Evolutionary conservation across 2,888 invertebrate species (phyloP).

Genomic region (Drosophila suboccidentalis): DNA sequence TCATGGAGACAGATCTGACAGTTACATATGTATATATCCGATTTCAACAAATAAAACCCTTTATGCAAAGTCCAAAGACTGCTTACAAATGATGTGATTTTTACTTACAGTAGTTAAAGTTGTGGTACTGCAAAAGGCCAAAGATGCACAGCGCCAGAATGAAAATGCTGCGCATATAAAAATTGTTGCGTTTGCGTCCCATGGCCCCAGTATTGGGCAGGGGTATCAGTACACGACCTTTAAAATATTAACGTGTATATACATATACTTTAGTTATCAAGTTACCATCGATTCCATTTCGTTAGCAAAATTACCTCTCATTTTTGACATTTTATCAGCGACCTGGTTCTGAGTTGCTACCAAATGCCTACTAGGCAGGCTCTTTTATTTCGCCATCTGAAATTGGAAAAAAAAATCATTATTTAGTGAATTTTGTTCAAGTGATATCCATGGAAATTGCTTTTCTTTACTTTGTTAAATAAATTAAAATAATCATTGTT

Average conservation of each 20-base stretch:
- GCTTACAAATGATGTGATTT: not conserved
- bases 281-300: not conserved
- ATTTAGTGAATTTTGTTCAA: not conserved
- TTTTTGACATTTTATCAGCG: constrained; percentile 64
- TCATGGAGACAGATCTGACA: too few species aligned
- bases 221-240: constrained; percentile 83
- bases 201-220: constrained; percentile 85
- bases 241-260: not conserved
- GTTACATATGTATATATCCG: too few species aligned
- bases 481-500: not conserved
- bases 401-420: not conserved
- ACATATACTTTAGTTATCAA: not conserved
- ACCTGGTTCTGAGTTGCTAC: constrained; percentile 35
- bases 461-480: not conserved
- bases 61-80: not conserved
- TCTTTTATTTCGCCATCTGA: constrained; percentile 58
- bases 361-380: constrained; percentile 40
- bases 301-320: constrained; percentile 59
- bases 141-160: constrained; percentile 84
- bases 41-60: too few species aligned
- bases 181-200: constrained; percentile 84
- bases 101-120: constrained; percentile 84
- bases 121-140: constrained; percentile 84
- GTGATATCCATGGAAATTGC: not conserved
- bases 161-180: constrained; percentile 84